Evolutionary conservation across 2,113 vertebrate species (phyloP), one percentile per base, ranked within the genome.

Genomic region (Sporophila hypoxantha): DNA sequence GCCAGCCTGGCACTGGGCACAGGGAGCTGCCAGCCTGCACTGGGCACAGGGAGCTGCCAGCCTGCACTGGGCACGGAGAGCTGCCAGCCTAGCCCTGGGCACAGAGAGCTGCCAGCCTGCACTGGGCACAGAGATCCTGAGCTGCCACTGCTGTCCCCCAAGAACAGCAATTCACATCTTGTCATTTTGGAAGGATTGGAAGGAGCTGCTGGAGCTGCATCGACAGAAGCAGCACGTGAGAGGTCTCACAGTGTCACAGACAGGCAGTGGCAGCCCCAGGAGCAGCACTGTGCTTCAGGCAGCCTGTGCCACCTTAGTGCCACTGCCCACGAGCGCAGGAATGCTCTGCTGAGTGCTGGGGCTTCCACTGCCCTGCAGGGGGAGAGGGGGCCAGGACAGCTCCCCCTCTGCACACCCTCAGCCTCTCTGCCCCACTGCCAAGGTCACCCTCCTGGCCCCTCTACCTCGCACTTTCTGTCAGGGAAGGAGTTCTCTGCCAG

Each of bases 121-220:
- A 17, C 17, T 4, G 23, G 46, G 47, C 47, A 49, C 2, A 1
- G 8, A 49, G 23, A 41, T 9, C 22, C 59, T 30, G 19, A 29
- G 50, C 37, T 66, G 23, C 5, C 4, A 2, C n/a, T 64, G 25
- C 0, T 9, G 4, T 8, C 56, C 4, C 0, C 42, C 56, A 30
- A 23, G 30, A 15, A 53, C 39, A 70, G 4, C 1, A 27, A 39
- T n/a, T 55, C 47, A 39, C 20, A 9, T 39, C 62, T 4, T 4
- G 12, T 22, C 4, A 6, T 53, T 44, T 12, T 16, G 17, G 64
- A 69, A 62, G 76, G 37, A 37, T 8, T 6, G 25, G 30, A 65
- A 53, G 47, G 17, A 62, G 64, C 56, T 46, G 29, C 59, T 34
- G 6, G 17, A 69, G 50, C 56, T 37, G 23, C 67, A 14, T 1